Evolutionary conservation across 2,113 vertebrate genomes (phyloP), one percentile per base, ranked within the genome.

Genomic region (Mus spicilegus): DNA sequence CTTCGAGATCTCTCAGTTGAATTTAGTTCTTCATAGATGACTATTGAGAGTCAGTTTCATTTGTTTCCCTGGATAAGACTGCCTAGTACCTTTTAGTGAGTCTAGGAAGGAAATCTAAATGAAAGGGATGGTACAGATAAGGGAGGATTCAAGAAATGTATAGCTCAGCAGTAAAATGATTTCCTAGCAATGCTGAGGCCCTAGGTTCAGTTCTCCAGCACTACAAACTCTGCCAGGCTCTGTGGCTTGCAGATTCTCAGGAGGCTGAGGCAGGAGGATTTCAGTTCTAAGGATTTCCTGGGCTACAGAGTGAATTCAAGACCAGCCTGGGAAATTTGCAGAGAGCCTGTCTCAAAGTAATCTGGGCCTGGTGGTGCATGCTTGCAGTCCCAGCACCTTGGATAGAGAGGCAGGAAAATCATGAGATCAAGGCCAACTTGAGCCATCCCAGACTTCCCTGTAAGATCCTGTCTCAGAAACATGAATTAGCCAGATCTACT

Each of bases 1-100:
- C 42, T 90, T 90, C 49, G 89, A 80, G 63, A 30, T 39, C 61
- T 28, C 17, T 72, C 26, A 63, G 20, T 96, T 87, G 4, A 3
- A 30, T 46, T 84, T 61, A 78, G 63, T 51, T 11, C 42, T 54
- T 96, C 22, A 91, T 75, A 87, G 69, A 19, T 92, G 87, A 92
- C 56, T 85, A 56, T 42, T 69, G 54, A 84, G 30, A 85, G 36
- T 85, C 39, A 70, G 36, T 69, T 87, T 26, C 9, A 1, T 14
- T 69, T 58, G 82, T 10, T 72, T 7, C 17, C 70, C 26, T 88
- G 85, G n/a, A 80, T 70, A 58, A 73, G 58, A 81, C 13, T 89
- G n/a, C 30, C 51, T 93, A 61, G 8, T 91, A 11, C 39, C 67
- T 85, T 2, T 51, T 77, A 10, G 56, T 6, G 28, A 80, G 19